Conservation (phyloP, 2,888 invertebrate genomes). For the Perithous albicinctus region DNA sequence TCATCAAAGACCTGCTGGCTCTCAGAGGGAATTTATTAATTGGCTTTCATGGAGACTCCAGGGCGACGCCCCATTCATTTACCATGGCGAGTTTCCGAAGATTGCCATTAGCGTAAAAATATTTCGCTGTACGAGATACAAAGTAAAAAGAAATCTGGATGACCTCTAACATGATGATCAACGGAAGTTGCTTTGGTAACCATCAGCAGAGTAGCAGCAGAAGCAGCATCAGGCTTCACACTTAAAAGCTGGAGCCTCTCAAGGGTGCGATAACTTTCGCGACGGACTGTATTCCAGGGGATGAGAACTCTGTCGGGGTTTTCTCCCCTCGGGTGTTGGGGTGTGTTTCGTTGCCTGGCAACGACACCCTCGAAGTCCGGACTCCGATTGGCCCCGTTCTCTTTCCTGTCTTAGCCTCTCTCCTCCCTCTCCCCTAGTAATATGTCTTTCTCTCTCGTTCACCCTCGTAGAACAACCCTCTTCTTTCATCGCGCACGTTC, state of each 20-base stretch:
- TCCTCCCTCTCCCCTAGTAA: slow-evolving; percentile 57
- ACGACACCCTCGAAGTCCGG: slow-evolving; percentile 81
- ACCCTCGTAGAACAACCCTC: slow-evolving; percentile 64
- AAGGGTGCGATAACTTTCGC: slow-evolving; percentile 74
- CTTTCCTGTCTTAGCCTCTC: slow-evolving; percentile 76
- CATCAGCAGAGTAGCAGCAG: not conserved
- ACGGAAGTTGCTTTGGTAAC: slow-evolving; percentile 18
- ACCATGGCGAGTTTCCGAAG: not conserved
- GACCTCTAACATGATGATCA: not conserved
- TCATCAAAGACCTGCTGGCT: slow-evolving; percentile 59
- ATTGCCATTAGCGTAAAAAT: not conserved
- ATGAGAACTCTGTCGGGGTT: slow-evolving; percentile 73
- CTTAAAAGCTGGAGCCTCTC: slow-evolving; percentile 61
- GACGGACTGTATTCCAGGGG: slow-evolving; percentile 71
- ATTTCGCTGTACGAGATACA: not conserved
- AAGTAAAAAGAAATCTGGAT: not conserved
- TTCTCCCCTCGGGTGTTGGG: slow-evolving; percentile 77
- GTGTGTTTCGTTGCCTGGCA: slow-evolving; percentile 83
- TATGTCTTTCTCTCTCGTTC: slow-evolving; percentile 50
- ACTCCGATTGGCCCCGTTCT: slow-evolving; percentile 81
- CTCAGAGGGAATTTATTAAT: slow-evolving; percentile 63
- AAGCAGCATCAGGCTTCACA: slow-evolving; percentile 39
- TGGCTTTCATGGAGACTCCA: slow-evolving; percentile 61
- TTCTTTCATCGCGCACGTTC: slow-evolving; percentile 53
- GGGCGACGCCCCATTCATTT: slow-evolving; percentile 21